These are phyloP conservation scores for Eudorcas thomsonii DNA, from an alignment of 2,113 vertebrate species.

Conservation along the genomic window DNA sequence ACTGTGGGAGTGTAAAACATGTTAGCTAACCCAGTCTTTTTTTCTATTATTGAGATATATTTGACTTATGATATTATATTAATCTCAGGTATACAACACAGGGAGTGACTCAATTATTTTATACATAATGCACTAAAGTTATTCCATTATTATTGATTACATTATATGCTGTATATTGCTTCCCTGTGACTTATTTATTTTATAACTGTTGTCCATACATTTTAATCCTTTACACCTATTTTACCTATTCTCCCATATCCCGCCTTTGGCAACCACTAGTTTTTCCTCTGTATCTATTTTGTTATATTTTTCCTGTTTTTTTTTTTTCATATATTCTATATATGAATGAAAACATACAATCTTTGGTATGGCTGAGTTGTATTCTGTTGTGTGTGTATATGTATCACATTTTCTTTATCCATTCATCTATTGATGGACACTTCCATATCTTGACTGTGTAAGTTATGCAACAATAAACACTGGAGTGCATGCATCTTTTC, in stretches of 20 bases:
- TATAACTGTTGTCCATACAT: background rate
- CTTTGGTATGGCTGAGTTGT: background rate
- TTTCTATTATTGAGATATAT: background rate
- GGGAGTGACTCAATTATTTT: background rate
- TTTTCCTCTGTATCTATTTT: background rate
- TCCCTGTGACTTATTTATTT: background rate
- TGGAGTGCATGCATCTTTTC: background rate
- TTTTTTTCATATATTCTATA: background rate
- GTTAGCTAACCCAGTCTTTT: background rate
- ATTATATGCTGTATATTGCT: background rate
- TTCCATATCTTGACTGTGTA: background rate
- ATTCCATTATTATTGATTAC: background rate
- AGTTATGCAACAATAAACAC: background rate
- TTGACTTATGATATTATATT: background rate
- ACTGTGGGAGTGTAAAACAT: background rate
- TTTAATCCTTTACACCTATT: background rate
- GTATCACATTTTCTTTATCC: background rate
- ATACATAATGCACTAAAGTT: background rate
- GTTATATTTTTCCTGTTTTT: background rate
- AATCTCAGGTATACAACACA: background rate
- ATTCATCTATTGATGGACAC: background rate
- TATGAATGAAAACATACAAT: background rate
- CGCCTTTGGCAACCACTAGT: background rate
- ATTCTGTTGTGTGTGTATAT: background rate
- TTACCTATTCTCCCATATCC: background rate